These are phyloP conservation scores for Anabacerthia variegaticeps DNA, from an alignment of 2,797 vertebrate species.

Conservation along the genomic window DNA sequence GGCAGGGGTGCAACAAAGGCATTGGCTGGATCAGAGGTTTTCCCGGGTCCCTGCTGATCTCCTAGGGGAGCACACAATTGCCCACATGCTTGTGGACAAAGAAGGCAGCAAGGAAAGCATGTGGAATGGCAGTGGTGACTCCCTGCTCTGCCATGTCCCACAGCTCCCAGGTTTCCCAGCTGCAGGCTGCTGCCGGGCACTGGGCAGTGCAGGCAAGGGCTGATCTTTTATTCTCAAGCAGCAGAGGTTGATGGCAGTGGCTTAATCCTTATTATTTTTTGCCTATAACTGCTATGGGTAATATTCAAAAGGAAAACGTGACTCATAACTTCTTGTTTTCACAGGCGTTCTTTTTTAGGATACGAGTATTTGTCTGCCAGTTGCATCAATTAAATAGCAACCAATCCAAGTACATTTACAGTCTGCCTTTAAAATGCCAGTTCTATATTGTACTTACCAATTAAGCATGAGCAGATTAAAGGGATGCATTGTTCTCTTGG, in stretches of 20 bases:
- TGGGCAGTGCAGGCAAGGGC: not conserved
- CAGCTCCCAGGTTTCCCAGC: not conserved
- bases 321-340: constrained; percentile 24
- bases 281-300: not conserved
- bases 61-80: accelerated
- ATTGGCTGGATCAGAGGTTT: not conserved
- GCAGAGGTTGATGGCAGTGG: not conserved
- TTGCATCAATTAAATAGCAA: constrained; percentile 73
- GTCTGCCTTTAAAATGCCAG: constrained; percentile 73
- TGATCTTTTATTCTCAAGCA: not conserved
- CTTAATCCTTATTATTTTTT: not conserved
- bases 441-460: constrained; percentile 67
- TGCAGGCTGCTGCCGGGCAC: not conserved
- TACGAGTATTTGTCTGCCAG: constrained; percentile 27
- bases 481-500: constrained; percentile 68
- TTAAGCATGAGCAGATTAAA: constrained; percentile 73
- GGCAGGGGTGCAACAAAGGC: not conserved
- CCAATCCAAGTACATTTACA: constrained; percentile 68
- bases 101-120: not conserved
- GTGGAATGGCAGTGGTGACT: accelerated
- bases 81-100: not conserved
- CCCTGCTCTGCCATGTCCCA: not conserved
- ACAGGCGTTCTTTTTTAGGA: constrained; percentile 15
- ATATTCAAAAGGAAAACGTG: not conserved
- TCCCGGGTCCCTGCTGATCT: not conserved